Base-by-base conservation (phyloP, 1,140 invertebrate genomes). In the Drosophila punjabiensis region DNA sequence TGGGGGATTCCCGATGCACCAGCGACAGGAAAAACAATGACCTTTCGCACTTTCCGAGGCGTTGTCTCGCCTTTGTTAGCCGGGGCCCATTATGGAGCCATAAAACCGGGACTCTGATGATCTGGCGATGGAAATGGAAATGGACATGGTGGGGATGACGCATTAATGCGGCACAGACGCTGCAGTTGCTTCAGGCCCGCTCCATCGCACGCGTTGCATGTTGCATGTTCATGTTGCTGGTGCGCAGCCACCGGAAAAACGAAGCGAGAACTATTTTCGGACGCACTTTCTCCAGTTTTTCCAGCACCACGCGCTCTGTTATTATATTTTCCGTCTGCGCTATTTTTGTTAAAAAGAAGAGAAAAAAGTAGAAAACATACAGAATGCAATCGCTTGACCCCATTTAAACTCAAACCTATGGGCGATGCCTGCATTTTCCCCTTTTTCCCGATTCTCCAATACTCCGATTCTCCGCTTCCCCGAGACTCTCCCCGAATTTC, bases 321-420 rank as follows among this genome's bases (percentile, higher is more conserved):
- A 85, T 78, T 85, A 81, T 84, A 84, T 85, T 86, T 74, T 67
- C 33, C 53, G 79, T 86, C 79, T 79, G 84, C 52, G 70, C 83
- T 87, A 87, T 88, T 87, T 87, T 88, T 55, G 83, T 82, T 71
- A 63, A 82, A 78, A 71, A 70, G 48, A 11, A 61, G 28, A 28
- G 24, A 28, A 33, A 64, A 43, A 43, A 43, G 60, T 43, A 37
- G 55, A 50, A 48, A 59, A 50, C 35, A 53, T 58, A 32, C 41
- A n/a, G 63, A 85, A 89, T 79, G 86, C 79, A 89, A 90, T 74
- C 85, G 85, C 79, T 85, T 89, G 85, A 90, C 85, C 85, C 85
- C 86, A 82, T 85, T 89, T 90, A 82, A 86, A 86, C 82, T 56
- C 66, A 30, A 47, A 58, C 75, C 75, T 52, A 81, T 74, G 78